Evolutionary conservation across 2,888 invertebrate species (phyloP), one percentile per base, ranked within the genome.

Genomic region (Drosophila phalerata): DNA sequence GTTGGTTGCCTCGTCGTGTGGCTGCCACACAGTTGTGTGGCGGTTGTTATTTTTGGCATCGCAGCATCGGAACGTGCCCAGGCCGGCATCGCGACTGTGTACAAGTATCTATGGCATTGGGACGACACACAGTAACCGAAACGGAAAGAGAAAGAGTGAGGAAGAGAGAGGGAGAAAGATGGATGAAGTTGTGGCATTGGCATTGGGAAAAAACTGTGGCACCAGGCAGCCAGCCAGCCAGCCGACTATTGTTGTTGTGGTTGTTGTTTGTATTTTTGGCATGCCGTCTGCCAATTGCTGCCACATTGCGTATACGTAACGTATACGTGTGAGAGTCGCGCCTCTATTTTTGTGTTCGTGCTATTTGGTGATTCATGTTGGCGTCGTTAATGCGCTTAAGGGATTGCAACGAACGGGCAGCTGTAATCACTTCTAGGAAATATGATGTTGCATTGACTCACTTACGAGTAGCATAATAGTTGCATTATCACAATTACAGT

Each of bases 131-230:
- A 47, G 30, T 13, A 32, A 53, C 6, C 2, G 28, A 28, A 5
- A 45, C 38, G 53, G 19, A 47, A 22, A 48, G n/a, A 51, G 25
- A 48, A 1, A 11, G 30, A n/a, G n/a, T 9, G 10, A 9, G 28
- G 10, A 1, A n/a, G 25, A 22, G 13, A 13, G 25, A 45, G 45
- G 0, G 6, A 10, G 48, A 11, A 17, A 17, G 28, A 25, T 25
- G 13, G n/a, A 45, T 19, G 62, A 48, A 66, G 74, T 77, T 68
- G 69, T 67, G 81, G 87, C 85, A 89, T 85, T 85, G 85, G 89
- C 85, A 85, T 85, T 85, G 85, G 77, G 69, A 79, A 83, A 83
- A 88, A 83, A 89, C 69, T 89, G 85, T 85, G 89, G 88, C 87
- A 87, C 64, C 76, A 80, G 86, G 69, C 86, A 73, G 58, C 56